Evolutionary conservation across 2,113 vertebrate species (phyloP).

Genomic region (Cololabis saira): DNA sequence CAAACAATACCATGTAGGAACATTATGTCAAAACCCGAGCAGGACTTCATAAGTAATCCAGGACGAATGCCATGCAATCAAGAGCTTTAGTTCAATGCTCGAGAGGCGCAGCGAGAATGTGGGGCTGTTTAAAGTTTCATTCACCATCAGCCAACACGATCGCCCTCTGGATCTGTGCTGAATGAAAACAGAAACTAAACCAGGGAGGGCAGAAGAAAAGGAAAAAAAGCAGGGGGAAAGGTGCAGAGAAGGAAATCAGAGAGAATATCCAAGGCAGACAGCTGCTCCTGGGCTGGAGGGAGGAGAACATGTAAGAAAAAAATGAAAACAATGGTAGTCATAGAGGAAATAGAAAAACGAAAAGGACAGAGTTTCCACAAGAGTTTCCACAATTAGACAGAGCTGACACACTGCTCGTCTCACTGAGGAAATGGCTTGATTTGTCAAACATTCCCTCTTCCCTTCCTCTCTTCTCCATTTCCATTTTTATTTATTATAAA

Average conservation of each 20-base stretch:
- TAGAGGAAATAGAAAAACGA: conserved; percentile 6
- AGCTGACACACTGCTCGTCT: conserved; percentile 30
- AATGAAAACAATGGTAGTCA: conserved; percentile 1
- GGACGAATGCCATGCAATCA: conserved; percentile 17
- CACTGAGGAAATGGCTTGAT: conserved; percentile 38
- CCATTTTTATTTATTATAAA: too few relatives aligned
- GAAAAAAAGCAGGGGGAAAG: neutral
- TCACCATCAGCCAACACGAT: conserved; percentile 13
- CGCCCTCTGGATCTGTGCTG: conserved; percentile 3
- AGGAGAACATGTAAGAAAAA: neutral
- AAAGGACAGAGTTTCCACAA: conserved; percentile 18
- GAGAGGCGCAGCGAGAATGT: conserved; percentile 10
- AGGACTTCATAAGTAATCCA: conserved; percentile 1
- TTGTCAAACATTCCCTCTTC: too few relatives aligned
- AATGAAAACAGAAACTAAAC: neutral
- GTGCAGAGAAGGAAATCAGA: neutral
- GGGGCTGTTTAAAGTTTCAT: conserved; percentile 28
- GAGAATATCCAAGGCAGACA: too few relatives aligned
- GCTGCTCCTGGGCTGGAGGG: neutral
- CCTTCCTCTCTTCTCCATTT: too few relatives aligned
- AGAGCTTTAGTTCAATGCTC: neutral
- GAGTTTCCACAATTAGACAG: conserved; percentile 32
- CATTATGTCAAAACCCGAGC: conserved; percentile 6
- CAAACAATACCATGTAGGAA: conserved; percentile 15
- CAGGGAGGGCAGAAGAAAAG: neutral